phyloP scores from a whole-genome alignment of 2,888 invertebrate genomes.

The Ferdinandea cuprea region DNA sequence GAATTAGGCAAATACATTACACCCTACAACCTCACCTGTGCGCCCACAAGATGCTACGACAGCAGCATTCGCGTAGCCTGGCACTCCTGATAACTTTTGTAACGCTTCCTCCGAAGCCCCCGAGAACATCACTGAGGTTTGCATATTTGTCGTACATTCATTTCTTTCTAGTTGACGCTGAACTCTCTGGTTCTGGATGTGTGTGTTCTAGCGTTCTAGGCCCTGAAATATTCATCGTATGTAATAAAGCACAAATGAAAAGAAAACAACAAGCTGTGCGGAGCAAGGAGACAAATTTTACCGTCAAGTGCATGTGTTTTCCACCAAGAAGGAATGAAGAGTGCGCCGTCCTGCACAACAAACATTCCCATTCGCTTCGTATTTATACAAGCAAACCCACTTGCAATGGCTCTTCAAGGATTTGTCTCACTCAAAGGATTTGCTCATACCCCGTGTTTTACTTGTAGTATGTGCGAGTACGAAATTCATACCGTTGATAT shows the following conservation, averaged over 20 bases:
- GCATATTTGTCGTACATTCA: slow-evolving; percentile 61
- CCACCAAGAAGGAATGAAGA: slow-evolving; percentile 47
- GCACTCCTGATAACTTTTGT: slow-evolving; percentile 58
- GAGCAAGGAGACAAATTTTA: slow-evolving; percentile 58
- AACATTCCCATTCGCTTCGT: slow-evolving; percentile 29
- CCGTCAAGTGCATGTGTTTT: slow-evolving; percentile 71
- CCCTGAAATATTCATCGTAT: slow-evolving; percentile 64
- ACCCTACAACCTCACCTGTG: slow-evolving; percentile 47
- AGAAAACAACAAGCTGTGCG: slow-evolving; percentile 55
- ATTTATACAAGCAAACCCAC: slow-evolving; percentile 19
- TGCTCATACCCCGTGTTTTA: slow-evolving; percentile 53
- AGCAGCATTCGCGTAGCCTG: slow-evolving; percentile 30
- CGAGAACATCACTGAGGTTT: slow-evolving; percentile 59
- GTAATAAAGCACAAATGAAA: slow-evolving; percentile 70
- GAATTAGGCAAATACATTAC: slow-evolving; percentile 37
- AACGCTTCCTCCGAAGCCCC: slow-evolving; percentile 35
- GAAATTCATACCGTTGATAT: slow-evolving; percentile 65
- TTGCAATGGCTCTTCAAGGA: slow-evolving; percentile 61
- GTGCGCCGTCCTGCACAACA: slow-evolving; percentile 40
- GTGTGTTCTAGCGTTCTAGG: slow-evolving; percentile 32
- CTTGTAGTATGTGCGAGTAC: slow-evolving; percentile 35
- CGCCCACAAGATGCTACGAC: slow-evolving; percentile 54
- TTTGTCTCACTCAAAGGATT: slow-evolving; percentile 70
- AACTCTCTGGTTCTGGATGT: slow-evolving; percentile 26
- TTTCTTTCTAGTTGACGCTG: slow-evolving; percentile 31